Evolutionary conservation across 53 echinoderm and acorn worm genomes (phyloP), one percentile per base, ranked within the genome.

Genomic region (Temnopleurus reevesii): DNA sequence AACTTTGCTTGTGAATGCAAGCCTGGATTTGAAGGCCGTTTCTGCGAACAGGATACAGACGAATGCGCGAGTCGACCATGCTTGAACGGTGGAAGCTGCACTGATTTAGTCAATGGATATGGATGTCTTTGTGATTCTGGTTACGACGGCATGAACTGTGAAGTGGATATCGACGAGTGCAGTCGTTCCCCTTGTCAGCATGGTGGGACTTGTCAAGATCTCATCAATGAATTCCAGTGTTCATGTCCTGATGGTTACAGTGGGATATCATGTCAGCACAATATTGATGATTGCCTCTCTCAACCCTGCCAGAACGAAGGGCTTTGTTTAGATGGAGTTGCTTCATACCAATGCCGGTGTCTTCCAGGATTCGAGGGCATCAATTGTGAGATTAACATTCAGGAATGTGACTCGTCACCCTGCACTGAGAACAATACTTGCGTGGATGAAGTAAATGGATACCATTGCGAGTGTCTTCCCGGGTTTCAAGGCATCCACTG

Each of bases 371-470:
- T 85, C 29, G 85, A 85, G 33, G 85, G 85, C 26, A 27, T 6
- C 7, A 38, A 60, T 43, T 85, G 85, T 45, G 59, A 27, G 44
- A 26, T 85, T 6, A 31, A 85, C 60, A 85, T 85, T 8, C 44
- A 85, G 23, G 85, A 85, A 60, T 85, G 85, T 26, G 60, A 59
- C 29, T 85, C 85, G 26, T 85, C 85, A 12, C 85, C 85, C 0
- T 85, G 85, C 31, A 0, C 18, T 55, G 44, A 60, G 59, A 85
- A 85, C 60, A 17, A 36, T 58, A 85, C 85, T 5, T 85, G 85
- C 38, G 26, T 85, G 41, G 85, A 85, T 19, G 85, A 59, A 13
- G 10, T 85, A 26, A 85, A 85, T 19, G 85, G 85, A 12, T 85
- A 85, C 24, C 45, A 85, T 24, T 85, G 85, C 17, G 8, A 25